A percentile compares a stretch with the other conserved stretches of the same genome.
Evolutionary conservation across 2,797 vertebrate genomes (phyloP).

Genomic region (Triplophysa bombifrons): DNA sequence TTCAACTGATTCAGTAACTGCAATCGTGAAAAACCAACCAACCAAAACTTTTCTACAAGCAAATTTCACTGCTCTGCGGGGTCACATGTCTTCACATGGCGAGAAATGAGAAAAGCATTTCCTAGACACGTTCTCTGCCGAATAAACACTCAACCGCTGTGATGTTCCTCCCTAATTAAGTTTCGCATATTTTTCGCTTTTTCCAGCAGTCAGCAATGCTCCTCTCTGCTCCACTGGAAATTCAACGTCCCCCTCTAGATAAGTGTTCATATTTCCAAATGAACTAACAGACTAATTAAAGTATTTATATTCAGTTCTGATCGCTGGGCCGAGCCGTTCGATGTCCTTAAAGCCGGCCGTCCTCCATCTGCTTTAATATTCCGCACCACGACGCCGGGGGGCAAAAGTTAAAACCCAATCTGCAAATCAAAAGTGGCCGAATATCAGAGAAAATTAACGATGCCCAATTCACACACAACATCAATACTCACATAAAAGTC

Average conservation of each 20-base stretch:
- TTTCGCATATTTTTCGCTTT: constrained; percentile 25
- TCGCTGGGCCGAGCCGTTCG: constrained; percentile 13
- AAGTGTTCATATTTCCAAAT: constrained; percentile 39
- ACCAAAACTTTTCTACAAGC: neutral
- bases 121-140: neutral
- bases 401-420: constrained; percentile 54
- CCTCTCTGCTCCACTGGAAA: constrained; percentile 31
- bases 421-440: constrained; percentile 50
- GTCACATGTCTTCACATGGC: neutral
- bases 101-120: neutral
- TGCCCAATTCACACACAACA: constrained; percentile 54
- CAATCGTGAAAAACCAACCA: too few relatives aligned
- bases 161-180: constrained; percentile 34
- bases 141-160: constrained; percentile 14
- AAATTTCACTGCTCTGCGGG: neutral
- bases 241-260: constrained; percentile 44
- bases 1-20: too few relatives aligned
- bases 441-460: constrained; percentile 61
- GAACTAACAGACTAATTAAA: constrained; percentile 56
- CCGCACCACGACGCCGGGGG: constrained; percentile 24
- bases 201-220: constrained; percentile 22
- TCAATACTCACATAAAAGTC: constrained; percentile 52
- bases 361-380: constrained; percentile 45
- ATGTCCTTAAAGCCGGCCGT: constrained; percentile 16
- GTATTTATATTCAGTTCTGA: constrained; percentile 45